Conservation (phyloP, 2,113 vertebrate genomes). For the Malurus alboscapulatus region DNA sequence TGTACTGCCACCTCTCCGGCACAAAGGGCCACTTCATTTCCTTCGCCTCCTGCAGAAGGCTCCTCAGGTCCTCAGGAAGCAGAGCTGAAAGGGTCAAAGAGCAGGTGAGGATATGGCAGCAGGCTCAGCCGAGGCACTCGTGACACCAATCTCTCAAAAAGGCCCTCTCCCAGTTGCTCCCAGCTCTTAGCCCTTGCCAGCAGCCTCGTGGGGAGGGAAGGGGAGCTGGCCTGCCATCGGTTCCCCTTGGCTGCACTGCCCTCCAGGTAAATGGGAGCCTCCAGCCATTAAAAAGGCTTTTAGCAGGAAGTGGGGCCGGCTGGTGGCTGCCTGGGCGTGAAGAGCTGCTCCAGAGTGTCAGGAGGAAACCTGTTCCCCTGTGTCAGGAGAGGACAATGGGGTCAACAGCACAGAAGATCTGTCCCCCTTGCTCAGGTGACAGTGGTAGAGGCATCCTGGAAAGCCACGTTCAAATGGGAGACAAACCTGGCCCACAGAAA, state of each 20-base stretch:
- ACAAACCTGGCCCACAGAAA: fast-evolving
- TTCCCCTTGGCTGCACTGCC: constrained; percentile 63
- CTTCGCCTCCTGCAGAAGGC: constrained; percentile 86
- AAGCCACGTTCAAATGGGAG: not conserved
- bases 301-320: constrained; percentile 60
- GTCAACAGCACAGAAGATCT: not conserved
- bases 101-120: constrained; percentile 67
- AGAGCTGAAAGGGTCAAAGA: constrained; percentile 81
- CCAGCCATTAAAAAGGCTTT: constrained; percentile 71
- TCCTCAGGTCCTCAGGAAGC: constrained; percentile 82
- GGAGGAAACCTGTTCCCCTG: constrained; percentile 22
- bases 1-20: constrained; percentile 97
- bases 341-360: constrained; percentile 34
- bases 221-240: constrained; percentile 36
- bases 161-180: not conserved
- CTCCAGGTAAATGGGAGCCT: constrained; percentile 70
- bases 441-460: not conserved
- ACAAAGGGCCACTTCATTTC: constrained; percentile 97
- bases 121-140: not conserved
- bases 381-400: not conserved
- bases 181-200: constrained; percentile 1
- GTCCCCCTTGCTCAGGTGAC: not conserved
- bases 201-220: not conserved
- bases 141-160: not conserved
- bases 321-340: constrained; percentile 39